Conservation (phyloP, 2,888 invertebrate species). For the Blastobasis lacticolella region DNA sequence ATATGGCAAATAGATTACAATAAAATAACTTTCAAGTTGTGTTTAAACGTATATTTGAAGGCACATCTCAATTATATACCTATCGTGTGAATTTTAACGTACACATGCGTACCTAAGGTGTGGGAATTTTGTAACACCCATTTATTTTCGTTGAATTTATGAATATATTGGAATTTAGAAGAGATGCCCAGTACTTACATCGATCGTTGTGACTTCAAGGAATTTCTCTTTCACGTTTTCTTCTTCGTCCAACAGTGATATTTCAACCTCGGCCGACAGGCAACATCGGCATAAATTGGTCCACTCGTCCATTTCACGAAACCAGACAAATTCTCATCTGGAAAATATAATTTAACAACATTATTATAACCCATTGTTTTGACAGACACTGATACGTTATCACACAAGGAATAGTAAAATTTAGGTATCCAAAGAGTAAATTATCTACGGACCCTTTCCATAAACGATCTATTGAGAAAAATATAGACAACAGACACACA, state of each 20-base stretch:
- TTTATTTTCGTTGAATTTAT: too few relatives aligned
- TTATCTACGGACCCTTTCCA: conserved; percentile 72
- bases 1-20: too few relatives aligned
- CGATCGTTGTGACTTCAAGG: conserved; percentile 53
- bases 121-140: too few relatives aligned
- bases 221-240: conserved; percentile 51
- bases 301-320: conserved; percentile 61
- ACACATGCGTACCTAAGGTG: too few relatives aligned
- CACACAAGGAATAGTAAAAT: conserved; percentile 50
- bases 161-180: too few relatives aligned
- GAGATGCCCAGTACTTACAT: conserved; percentile 30
- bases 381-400: conserved; percentile 41
- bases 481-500: conserved; percentile 61
- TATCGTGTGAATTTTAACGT: too few relatives aligned
- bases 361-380: conserved; percentile 46
- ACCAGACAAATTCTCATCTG: conserved; percentile 39
- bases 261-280: conserved; percentile 52
- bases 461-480: conserved; percentile 65
- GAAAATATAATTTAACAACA: conserved; percentile 35
- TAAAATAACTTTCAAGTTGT: too few relatives aligned
- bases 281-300: conserved; percentile 64
- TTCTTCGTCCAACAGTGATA: conserved; percentile 52
- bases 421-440: conserved; percentile 64
- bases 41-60: too few relatives aligned
- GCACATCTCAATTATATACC: too few relatives aligned